Conservation (phyloP, 2,113 vertebrate genomes). For the Diglossa brunneiventris region DNA sequence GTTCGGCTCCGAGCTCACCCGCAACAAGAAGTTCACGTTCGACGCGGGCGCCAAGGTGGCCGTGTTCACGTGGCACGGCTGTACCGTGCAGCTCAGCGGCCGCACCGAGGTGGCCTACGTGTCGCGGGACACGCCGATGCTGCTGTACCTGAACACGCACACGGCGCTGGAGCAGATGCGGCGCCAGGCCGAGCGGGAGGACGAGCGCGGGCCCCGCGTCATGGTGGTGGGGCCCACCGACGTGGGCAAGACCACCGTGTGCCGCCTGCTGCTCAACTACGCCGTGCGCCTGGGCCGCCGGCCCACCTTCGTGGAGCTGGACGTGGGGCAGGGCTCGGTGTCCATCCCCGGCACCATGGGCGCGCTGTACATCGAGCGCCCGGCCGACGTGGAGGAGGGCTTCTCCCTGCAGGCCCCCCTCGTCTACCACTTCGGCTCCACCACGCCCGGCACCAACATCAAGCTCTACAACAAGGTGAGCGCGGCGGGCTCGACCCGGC, state of each 20-base stretch:
- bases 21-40: slow-evolving; percentile 94
- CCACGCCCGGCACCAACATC: slow-evolving; percentile 95
- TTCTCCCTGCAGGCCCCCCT: slow-evolving; percentile 97
- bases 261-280: slow-evolving; percentile 86
- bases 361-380: slow-evolving; percentile 92
- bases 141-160: slow-evolving; percentile 95
- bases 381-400: slow-evolving; percentile 94
- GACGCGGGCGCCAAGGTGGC: slow-evolving; percentile 93
- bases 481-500: accelerated
- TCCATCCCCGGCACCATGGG: slow-evolving; percentile 95
- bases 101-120: slow-evolving; percentile 94
- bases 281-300: slow-evolving; percentile 94
- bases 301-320: slow-evolving; percentile 94
- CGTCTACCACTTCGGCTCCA: slow-evolving; percentile 97
- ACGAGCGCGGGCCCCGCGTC: slow-evolving; percentile 91
- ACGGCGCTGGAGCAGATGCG: slow-evolving; percentile 97
- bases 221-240: slow-evolving; percentile 96
- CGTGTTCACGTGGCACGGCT: slow-evolving; percentile 98
- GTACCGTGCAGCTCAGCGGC: slow-evolving; percentile 88
- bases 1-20: slow-evolving; percentile 94
- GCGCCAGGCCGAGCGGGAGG: slow-evolving; percentile 91
- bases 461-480: slow-evolving; percentile 98
- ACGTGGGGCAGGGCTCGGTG: slow-evolving; percentile 94
- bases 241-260: slow-evolving; percentile 91
- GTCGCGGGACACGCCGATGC: slow-evolving; percentile 96